phyloP scores from a whole-genome alignment of 2,888 invertebrate genomes.

The Plagodis dolabraria region DNA sequence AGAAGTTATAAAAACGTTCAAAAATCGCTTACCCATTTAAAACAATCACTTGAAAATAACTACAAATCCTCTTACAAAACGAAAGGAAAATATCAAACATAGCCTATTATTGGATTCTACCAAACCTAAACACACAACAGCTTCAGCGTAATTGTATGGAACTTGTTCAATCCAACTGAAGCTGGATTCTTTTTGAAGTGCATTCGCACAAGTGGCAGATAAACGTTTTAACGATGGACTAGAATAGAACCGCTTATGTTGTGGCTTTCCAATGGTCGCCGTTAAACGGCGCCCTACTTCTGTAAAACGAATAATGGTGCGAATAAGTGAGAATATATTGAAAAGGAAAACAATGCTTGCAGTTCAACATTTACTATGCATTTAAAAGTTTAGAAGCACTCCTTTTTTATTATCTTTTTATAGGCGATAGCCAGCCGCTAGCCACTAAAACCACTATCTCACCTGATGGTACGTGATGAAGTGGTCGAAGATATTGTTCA shows the following conservation, averaged over 20 bases:
- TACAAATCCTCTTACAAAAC: no score
- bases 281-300: constrained; percentile 28
- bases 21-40: no score
- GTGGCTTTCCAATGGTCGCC: constrained; percentile 23
- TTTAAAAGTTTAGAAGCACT: no score
- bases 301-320: constrained; percentile 12
- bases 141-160: constrained; percentile 16
- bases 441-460: no score
- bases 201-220: constrained; percentile 29
- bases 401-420: no score
- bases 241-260: constrained; percentile 24
- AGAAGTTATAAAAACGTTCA: no score
- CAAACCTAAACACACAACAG: not conserved
- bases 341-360: not conserved
- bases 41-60: no score
- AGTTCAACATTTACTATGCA: no score
- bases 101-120: constrained; percentile 18
- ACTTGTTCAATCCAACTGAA: constrained; percentile 16
- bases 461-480: no score
- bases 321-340: not conserved
- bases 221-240: constrained; percentile 29
- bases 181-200: constrained; percentile 30
- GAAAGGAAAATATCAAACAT: constrained; percentile 24
- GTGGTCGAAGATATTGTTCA: no score
- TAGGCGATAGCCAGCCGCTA: no score